Base-by-base conservation (phyloP, 2,113 vertebrate species). In the Nesospiza acunhae region DNA sequence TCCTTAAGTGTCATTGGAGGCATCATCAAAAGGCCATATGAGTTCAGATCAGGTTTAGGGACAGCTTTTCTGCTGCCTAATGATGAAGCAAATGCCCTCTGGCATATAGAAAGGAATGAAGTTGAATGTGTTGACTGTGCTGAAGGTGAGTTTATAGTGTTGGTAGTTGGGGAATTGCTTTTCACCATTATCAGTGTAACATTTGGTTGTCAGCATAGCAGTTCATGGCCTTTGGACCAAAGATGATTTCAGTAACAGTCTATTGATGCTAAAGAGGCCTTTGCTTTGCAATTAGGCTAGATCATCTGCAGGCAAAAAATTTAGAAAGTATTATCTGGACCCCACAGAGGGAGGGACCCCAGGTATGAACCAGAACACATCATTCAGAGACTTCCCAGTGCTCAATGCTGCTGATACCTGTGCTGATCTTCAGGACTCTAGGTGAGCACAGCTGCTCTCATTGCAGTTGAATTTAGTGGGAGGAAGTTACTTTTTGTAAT, bases 281-380 rank as follows among this genome's bases (percentile, higher is more conserved):
- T 26, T 81, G 19, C 24, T 81, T 87, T 84, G 55, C 31, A 81
- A 7, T 20, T 84, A 73, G 26, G 16, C 30, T 62, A 31, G 27
- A n/a, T 42, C 12, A 55, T 56, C 58, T 44, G 49, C 41, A 72
- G 66, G 14, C 20, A 41, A 67, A 87, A 87, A 66, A 35, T 18
- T 70, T 84, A 26, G 23, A 42, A 80, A 52, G 14, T 13, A n/a
- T 74, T 66, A 13, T 53, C 53, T 72, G 31, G 5, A 58, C 9
- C 5, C 15, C 5, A 1, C 9, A 18, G 26, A 83, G 11, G 2
- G 22, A 73, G 22, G 1, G 30, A 26, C 7, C 3, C 11, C 8
- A 31, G 17, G 1, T 49, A 24, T 69, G 49, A 89, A 30, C 9
- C 46, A 85, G 70, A 52, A 4, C 17, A 6, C 24, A 7, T 46